These are phyloP conservation scores for Ennomos quercinarius DNA, from an alignment of 2,888 invertebrate genomes.

Conservation along the genomic window DNA sequence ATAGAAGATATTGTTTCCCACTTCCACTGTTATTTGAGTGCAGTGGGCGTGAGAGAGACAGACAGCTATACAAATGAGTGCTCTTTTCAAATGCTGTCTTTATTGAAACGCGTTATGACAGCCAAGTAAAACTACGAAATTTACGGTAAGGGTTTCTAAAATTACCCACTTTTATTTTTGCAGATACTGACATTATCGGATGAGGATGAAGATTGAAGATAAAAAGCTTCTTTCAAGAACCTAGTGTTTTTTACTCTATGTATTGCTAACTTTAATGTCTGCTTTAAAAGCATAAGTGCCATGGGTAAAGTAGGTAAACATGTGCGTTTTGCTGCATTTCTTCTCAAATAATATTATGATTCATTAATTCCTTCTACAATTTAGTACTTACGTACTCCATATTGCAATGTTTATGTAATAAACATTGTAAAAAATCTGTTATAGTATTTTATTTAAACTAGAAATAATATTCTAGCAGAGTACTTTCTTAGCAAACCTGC, in stretches of 20 bases:
- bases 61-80: too few species aligned
- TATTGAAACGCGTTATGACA: too few species aligned
- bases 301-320: background rate
- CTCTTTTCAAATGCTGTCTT: too few species aligned
- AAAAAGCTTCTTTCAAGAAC: conserved; percentile 20
- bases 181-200: conserved; percentile 73
- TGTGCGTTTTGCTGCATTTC: background rate
- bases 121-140: too few species aligned
- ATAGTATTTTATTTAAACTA: background rate
- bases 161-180: conserved; percentile 38
- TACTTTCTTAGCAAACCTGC: too few species aligned
- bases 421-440: conserved; percentile 11
- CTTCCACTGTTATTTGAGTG: too few species aligned
- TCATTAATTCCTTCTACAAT: too few species aligned
- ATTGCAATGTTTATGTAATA: conserved; percentile 21
- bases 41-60: too few species aligned
- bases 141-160: too few species aligned
- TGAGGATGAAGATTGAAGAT: conserved; percentile 57
- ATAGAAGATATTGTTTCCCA: too few species aligned
- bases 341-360: too few species aligned
- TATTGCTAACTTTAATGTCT: conserved; percentile 5
- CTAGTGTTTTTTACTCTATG: background rate
- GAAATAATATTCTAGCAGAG: too few species aligned
- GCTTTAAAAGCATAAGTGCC: conserved; percentile 2
- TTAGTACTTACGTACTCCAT: background rate